phyloP scores from a whole-genome alignment of 2,797 vertebrate genomes.

The Choloepus didactylus region DNA sequence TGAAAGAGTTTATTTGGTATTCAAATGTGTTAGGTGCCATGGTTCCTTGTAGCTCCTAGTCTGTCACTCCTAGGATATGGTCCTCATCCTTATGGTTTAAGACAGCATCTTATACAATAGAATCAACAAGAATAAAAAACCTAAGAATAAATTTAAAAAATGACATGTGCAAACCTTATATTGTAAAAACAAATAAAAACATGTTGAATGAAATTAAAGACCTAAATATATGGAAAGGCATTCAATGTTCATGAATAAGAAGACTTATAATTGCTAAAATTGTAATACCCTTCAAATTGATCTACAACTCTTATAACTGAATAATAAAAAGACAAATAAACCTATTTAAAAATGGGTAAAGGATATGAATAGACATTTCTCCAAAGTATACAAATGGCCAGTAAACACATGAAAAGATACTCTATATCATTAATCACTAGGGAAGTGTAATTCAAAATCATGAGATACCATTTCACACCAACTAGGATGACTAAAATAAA shows the following conservation, averaged over 20 bases:
- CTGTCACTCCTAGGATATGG: neutral
- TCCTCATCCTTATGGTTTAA: neutral
- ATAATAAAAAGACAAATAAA: neutral
- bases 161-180: neutral
- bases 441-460: neutral
- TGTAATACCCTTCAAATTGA: neutral
- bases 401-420: neutral
- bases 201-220: neutral
- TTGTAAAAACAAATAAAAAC: neutral
- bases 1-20: neutral
- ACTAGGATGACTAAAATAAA: neutral
- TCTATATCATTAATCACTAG: neutral
- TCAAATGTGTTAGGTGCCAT: neutral
- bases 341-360: neutral
- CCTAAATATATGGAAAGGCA: neutral
- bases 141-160: neutral
- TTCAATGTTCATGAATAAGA: neutral
- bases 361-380: neutral
- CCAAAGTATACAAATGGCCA: neutral
- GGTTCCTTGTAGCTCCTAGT: neutral
- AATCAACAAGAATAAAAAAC: neutral
- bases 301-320: neutral
- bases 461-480: neutral
- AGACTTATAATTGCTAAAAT: neutral
- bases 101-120: neutral